A percentile compares a stretch with the other conserved stretches of the same genome.
phyloP scores from a whole-genome alignment of 2,888 invertebrate genomes.

The Harpalus rubripes region DNA sequence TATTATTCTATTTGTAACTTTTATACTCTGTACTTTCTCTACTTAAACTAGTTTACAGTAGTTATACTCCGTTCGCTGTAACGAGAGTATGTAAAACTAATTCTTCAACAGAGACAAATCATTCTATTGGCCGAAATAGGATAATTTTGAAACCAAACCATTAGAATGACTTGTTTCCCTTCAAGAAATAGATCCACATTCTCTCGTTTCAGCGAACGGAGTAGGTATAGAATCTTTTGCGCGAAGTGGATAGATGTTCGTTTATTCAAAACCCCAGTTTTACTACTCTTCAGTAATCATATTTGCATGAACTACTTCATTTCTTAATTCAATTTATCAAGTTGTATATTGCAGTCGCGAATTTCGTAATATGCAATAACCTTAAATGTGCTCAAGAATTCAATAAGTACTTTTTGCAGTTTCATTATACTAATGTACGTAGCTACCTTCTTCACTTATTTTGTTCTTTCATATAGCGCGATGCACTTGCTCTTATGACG shows the following conservation, averaged over 20 bases:
- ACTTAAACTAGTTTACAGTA: too few relatives aligned
- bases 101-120: too few relatives aligned
- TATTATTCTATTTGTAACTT: too few relatives aligned
- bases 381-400: neutral
- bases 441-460: neutral
- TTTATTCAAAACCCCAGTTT: neutral
- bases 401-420: constrained; percentile 4
- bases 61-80: too few relatives aligned
- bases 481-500: constrained; percentile 3
- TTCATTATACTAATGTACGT: neutral
- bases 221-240: too few relatives aligned
- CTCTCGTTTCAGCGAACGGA: too few relatives aligned
- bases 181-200: too few relatives aligned
- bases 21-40: too few relatives aligned
- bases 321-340: neutral
- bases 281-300: neutral
- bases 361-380: neutral
- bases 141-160: too few relatives aligned
- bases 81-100: too few relatives aligned
- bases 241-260: neutral
- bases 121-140: too few relatives aligned
- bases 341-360: neutral
- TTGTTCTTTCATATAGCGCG: neutral
- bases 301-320: neutral
- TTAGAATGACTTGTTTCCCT: too few relatives aligned